Percentiles rank a stretch among this genome's conserved stretches.
phyloP scores from a whole-genome alignment of 2,888 invertebrate genomes.

The Drosophila acutilabella region DNA sequence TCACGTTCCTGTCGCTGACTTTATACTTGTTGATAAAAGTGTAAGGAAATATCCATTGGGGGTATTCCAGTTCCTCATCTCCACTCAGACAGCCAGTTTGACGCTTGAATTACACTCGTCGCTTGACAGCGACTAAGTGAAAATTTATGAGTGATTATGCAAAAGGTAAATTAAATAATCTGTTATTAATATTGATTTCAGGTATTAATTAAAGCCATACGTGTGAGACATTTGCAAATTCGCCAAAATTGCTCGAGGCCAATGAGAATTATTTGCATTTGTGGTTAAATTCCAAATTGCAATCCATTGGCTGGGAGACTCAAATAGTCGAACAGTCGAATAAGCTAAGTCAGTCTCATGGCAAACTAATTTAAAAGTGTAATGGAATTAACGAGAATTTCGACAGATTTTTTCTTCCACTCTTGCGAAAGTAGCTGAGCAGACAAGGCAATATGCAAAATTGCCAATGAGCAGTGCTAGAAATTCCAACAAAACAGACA shows the following conservation, averaged over 20 bases:
- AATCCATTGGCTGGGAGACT: slow-evolving; percentile 31
- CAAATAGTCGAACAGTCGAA: slow-evolving; percentile 4
- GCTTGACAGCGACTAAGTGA: neutral
- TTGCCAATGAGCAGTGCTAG: slow-evolving; percentile 43
- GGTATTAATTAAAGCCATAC: slow-evolving; percentile 41
- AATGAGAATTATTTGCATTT: slow-evolving; percentile 40
- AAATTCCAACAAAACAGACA: slow-evolving; percentile 43
- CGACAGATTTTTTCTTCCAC: slow-evolving; percentile 35
- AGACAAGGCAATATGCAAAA: slow-evolving; percentile 69
- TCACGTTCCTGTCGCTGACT: slow-evolving; percentile 65
- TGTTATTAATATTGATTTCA: slow-evolving; percentile 36
- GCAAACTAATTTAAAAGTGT: slow-evolving; percentile 77
- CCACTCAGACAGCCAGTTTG: neutral
- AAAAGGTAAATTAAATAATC: slow-evolving; percentile 36
- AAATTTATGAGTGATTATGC: slow-evolving; percentile 14
- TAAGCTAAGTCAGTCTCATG: slow-evolving; percentile 14
- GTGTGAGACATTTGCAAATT: slow-evolving; percentile 23
- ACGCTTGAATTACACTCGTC: neutral
- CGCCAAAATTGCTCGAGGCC: slow-evolving; percentile 3
- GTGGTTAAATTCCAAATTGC: slow-evolving; percentile 61
- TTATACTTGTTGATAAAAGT: slow-evolving; percentile 45
- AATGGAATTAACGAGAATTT: slow-evolving; percentile 68
- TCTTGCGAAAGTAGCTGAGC: slow-evolving; percentile 4
- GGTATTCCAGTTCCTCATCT: neutral
- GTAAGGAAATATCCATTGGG: neutral